phyloP scores from a whole-genome alignment of 2,888 invertebrate species.

The Acanthoscelides obtectus region DNA sequence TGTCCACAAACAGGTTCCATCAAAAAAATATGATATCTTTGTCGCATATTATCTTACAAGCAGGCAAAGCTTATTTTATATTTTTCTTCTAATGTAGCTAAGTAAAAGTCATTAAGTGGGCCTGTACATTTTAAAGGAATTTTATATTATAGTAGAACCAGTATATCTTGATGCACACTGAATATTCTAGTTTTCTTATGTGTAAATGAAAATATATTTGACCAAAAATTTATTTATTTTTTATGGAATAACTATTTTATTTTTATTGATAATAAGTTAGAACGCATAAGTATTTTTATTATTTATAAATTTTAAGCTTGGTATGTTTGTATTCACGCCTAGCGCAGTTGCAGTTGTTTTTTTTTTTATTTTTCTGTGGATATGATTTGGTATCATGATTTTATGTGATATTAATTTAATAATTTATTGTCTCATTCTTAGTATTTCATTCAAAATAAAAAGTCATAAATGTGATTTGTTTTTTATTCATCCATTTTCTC shows the following conservation, averaged over 20 bases:
- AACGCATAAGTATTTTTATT: constrained; percentile 17
- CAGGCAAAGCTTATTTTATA: no score
- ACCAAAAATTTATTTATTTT: constrained; percentile 29
- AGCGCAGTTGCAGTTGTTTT: background rate
- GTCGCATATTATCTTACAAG: no score
- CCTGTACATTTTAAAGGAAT: no score
- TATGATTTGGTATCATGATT: constrained; percentile 2
- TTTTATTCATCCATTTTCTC: constrained; percentile 2
- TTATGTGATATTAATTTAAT: constrained; percentile 33
- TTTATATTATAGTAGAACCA: constrained; percentile 3
- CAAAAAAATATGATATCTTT: no score
- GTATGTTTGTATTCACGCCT: background rate
- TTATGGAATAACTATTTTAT: constrained; percentile 19
- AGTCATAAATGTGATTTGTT: background rate
- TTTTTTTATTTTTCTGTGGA: constrained; percentile 1
- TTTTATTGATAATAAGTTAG: constrained; percentile 16
- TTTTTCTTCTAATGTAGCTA: no score
- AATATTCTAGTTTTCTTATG: constrained; percentile 8
- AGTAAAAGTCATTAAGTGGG: no score
- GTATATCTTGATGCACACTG: background rate
- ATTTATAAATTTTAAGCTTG: constrained; percentile 8
- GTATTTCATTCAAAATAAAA: constrained; percentile 13
- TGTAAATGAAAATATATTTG: constrained; percentile 20
- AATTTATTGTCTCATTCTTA: constrained; percentile 26
- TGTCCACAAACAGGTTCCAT: constrained; percentile 1